Evolutionary conservation across 2,797 vertebrate species (phyloP).

Genomic region (Balearica regulorum): DNA sequence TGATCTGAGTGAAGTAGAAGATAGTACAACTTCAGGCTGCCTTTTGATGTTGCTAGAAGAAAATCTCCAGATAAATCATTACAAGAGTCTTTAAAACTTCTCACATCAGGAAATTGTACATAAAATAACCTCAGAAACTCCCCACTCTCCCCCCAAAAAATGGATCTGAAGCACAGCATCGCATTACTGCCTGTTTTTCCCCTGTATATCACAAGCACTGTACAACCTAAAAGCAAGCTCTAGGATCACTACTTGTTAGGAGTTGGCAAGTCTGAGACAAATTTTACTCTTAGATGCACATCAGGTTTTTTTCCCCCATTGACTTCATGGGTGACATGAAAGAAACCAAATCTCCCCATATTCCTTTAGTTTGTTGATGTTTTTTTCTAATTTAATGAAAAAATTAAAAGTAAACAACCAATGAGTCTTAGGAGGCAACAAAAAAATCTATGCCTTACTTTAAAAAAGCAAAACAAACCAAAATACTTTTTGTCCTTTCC

Average conservation of each 20-base stretch:
- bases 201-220: background rate
- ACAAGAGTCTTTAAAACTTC: background rate
- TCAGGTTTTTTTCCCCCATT: background rate
- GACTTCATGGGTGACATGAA: background rate
- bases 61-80: background rate
- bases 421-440: background rate
- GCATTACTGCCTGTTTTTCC: background rate
- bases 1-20: background rate
- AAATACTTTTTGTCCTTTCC: background rate
- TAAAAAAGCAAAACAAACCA: background rate
- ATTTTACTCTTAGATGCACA: background rate
- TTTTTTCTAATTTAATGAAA: background rate
- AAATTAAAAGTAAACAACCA: background rate
- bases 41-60: background rate
- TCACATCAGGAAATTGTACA: background rate
- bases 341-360: background rate
- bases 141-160: background rate
- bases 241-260: background rate
- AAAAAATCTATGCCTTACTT: background rate
- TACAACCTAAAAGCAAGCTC: background rate
- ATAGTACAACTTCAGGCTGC: background rate
- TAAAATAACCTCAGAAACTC: background rate
- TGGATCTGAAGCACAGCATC: background rate
- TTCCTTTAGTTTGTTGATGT: background rate
- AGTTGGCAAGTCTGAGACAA: background rate